Conservation (phyloP, 2,797 vertebrate species). For the Ctenopoma multispine region DNA sequence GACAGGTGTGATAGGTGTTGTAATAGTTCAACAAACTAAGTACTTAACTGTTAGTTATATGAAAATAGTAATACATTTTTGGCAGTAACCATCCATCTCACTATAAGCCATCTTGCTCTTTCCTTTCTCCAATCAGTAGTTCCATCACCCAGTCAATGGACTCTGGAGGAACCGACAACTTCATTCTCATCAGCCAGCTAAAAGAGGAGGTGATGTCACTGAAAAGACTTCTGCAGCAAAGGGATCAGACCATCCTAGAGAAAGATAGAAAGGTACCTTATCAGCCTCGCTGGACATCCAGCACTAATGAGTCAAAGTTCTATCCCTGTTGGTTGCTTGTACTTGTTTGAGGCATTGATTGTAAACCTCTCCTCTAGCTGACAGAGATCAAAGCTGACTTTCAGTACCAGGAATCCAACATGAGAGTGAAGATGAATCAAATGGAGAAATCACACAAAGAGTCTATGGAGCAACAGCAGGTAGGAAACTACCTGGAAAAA, state of each 20-base stretch:
- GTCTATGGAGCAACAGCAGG: constrained; percentile 96
- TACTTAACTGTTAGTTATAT: not conserved
- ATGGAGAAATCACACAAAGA: constrained; percentile 99
- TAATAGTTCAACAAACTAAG: not conserved
- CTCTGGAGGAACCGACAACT: constrained; percentile 98
- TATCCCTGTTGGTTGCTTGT: not conserved
- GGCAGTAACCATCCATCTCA: not conserved
- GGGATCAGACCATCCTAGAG: constrained; percentile 98
- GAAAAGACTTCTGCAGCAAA: constrained; percentile 96
- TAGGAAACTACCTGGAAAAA: constrained; percentile 55
- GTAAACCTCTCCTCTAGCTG: constrained; percentile 78
- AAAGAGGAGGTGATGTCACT: constrained; percentile 99
- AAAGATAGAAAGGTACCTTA: constrained; percentile 94
- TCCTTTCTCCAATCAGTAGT: constrained; percentile 85
- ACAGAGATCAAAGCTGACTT: constrained; percentile 98
- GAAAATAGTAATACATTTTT: not conserved
- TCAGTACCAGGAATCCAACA: constrained; percentile 98
- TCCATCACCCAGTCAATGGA: constrained; percentile 99
- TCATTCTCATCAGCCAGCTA: constrained; percentile 99
- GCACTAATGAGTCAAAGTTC: not conserved
- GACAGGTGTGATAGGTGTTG: constrained; percentile 86
- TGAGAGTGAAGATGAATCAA: constrained; percentile 99
- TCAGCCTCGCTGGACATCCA: not conserved
- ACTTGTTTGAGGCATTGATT: constrained; percentile 3
- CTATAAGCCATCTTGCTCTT: not conserved